Evolutionary conservation across 30 jellyfish, hydroid and myxozoan genomes (phyloP).

Genomic region (Haliclystus octoradiatus): DNA sequence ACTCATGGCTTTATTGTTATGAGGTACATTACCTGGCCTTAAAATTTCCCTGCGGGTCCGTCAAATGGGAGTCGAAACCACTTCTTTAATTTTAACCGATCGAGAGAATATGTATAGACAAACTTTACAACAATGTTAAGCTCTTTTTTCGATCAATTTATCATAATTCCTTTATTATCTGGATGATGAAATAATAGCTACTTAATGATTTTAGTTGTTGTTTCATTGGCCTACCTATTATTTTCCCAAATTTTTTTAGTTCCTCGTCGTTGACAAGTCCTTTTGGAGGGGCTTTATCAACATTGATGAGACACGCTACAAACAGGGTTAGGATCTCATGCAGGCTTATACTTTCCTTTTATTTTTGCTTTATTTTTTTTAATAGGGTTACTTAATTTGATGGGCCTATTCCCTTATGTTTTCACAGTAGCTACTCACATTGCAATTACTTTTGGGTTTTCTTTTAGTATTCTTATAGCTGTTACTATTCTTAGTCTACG

Average conservation of each 20-base stretch:
- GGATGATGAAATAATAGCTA: neutral
- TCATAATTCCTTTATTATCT: neutral
- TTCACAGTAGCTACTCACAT: conserved; percentile 31
- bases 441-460: conserved; percentile 10
- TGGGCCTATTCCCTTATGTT: conserved; percentile 32
- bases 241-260: neutral
- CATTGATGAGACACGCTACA: neutral
- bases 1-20: too few relatives aligned
- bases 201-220: neutral
- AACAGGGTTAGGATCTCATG: neutral
- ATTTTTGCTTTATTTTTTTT: conserved; percentile 1
- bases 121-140: too few relatives aligned
- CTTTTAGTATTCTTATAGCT: neutral
- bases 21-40: too few relatives aligned
- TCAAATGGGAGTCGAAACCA: too few relatives aligned
- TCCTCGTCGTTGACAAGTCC: conserved; percentile 15
- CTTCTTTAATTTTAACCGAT: too few relatives aligned
- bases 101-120: too few relatives aligned
- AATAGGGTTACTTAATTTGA: neutral
- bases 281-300: neutral
- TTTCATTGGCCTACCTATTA: neutral
- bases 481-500: conserved; percentile 8
- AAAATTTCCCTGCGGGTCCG: too few relatives aligned
- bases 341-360: neutral
- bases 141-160: conserved; percentile 25